Evolutionary conservation across 1,140 invertebrate genomes (phyloP).

Genomic region (Micrasema longulum): DNA sequence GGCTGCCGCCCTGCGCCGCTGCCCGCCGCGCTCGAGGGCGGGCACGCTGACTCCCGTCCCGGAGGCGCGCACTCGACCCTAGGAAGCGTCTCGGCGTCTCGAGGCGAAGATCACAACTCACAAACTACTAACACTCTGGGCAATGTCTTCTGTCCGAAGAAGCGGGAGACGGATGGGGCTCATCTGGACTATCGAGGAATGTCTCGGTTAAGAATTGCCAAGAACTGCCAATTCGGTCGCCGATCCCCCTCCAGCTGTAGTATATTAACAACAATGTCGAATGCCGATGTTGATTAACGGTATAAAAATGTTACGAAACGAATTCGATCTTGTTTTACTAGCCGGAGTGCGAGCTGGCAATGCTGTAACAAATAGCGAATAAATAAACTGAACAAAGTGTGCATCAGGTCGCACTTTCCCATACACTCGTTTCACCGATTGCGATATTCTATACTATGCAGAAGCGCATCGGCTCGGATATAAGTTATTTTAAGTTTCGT

Average conservation of each 20-base stretch:
- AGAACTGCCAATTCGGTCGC: no score
- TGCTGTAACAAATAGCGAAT: conserved; percentile 25
- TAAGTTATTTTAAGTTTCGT: conserved; percentile 39
- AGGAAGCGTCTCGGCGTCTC: background rate
- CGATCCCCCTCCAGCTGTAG: background rate
- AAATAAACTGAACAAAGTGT: conserved; percentile 21
- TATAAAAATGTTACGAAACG: background rate
- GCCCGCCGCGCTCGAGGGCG: background rate
- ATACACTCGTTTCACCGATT: conserved; percentile 33
- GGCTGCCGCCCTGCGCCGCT: conserved; percentile 18
- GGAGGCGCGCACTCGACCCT: conserved; percentile 5
- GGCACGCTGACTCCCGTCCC: conserved; percentile 16
- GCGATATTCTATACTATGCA: conserved; percentile 28
- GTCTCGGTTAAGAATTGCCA: no score
- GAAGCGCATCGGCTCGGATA: conserved; percentile 32
- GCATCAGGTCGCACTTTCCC: conserved; percentile 43
- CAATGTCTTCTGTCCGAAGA: no score
- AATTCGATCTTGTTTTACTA: background rate
- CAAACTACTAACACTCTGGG: conserved; percentile 1
- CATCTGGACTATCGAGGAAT: no score
- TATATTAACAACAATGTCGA: background rate
- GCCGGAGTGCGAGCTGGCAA: conserved; percentile 21
- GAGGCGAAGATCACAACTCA: conserved; percentile 3
- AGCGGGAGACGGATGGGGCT: no score
- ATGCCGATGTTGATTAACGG: background rate